phyloP scores from a whole-genome alignment of 2,113 vertebrate genomes.

The Ptilorrhoa leucosticta region DNA sequence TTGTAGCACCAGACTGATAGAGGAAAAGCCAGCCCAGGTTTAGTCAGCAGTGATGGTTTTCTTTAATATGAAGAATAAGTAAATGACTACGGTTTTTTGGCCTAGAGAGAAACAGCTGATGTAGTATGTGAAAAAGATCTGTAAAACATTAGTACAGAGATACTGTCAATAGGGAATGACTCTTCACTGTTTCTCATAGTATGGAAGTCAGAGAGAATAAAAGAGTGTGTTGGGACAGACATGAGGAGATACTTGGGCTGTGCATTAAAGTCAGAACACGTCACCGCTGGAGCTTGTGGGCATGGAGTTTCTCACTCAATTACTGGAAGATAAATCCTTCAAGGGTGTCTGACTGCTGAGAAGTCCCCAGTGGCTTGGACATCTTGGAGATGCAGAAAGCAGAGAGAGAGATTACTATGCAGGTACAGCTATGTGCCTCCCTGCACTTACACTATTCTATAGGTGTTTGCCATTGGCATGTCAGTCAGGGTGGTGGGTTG shows the following conservation, averaged over 20 bases:
- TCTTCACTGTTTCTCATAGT: not conserved
- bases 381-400: not conserved
- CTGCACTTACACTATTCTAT: rapidly evolving
- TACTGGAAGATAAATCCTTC: not conserved
- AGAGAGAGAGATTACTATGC: not conserved
- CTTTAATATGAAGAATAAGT: not conserved
- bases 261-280: not conserved
- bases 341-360: not conserved
- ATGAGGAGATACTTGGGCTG: rapidly evolving
- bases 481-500: not conserved
- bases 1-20: not conserved
- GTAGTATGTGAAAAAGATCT: not conserved
- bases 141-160: not conserved
- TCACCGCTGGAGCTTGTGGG: not conserved
- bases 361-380: not conserved
- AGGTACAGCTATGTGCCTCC: not conserved
- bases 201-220: not conserved
- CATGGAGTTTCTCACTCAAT: not conserved
- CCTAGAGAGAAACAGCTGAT: not conserved
- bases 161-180: not conserved
- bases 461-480: not conserved
- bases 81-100: not conserved
- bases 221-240: not conserved
- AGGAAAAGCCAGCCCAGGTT: not conserved
- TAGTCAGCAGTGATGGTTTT: not conserved